Evolutionary conservation across 1,140 invertebrate species (phyloP).

Genomic region (Lutraria rhynchaena): DNA sequence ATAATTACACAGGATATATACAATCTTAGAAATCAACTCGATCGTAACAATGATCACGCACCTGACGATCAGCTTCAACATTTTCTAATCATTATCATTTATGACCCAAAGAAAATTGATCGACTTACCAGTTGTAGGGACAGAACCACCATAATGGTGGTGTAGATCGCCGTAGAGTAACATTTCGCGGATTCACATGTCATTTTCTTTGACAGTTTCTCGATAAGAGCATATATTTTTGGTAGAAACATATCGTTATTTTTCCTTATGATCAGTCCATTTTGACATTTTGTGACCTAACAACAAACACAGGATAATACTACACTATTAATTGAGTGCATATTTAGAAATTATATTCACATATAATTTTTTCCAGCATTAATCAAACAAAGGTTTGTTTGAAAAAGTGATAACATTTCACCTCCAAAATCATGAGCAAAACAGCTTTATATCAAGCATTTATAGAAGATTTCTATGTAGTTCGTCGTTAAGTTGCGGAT

Average conservation of each 20-base stretch:
- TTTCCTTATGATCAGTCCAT: conserved; percentile 40
- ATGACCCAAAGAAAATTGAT: conserved; percentile 26
- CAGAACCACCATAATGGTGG: conserved; percentile 67
- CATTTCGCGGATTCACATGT: conserved; percentile 61
- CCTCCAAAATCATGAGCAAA: not conserved
- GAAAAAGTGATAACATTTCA: not conserved
- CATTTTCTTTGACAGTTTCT: conserved; percentile 52
- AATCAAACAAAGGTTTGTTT: not conserved
- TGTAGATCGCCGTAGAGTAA: conserved; percentile 65
- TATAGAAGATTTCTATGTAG: not conserved
- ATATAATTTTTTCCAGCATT: not conserved
- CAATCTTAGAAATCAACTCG: too few relatives aligned
- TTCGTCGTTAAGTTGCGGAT: conserved; percentile 32
- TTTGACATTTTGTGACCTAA: conserved; percentile 54
- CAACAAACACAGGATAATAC: conserved; percentile 22
- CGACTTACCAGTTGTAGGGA: conserved; percentile 68
- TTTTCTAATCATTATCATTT: conserved; percentile 50
- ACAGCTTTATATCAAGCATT: not conserved
- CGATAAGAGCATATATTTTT: conserved; percentile 29
- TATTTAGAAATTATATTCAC: not conserved
- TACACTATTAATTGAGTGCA: too few relatives aligned
- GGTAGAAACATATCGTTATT: conserved; percentile 28
- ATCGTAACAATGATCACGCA: too few relatives aligned
- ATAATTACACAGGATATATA: too few relatives aligned
- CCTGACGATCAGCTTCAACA: too few relatives aligned